Evolutionary conservation across 2,888 invertebrate species (phyloP), one percentile per base, ranked within the genome.

Genomic region (Drepana falcataria): DNA sequence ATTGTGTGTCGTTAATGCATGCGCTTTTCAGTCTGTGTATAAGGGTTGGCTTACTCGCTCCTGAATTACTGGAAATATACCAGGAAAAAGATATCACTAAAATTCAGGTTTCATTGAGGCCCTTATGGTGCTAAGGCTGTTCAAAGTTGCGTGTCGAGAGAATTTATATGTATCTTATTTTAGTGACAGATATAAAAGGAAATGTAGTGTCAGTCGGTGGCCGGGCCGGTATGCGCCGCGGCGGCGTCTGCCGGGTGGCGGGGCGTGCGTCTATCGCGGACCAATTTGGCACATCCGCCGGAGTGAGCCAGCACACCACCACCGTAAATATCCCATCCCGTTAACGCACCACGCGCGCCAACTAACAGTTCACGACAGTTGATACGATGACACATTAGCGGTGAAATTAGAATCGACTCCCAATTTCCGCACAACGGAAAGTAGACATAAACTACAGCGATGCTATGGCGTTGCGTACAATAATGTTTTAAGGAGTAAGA

Each of bases 281-380:
- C 85, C 77, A 78, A 88, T 90, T 91, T 90, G 90, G 90, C 90
- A 90, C 89, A 90, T 90, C 90, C 89, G 90, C 85, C 73, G 76
- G 69, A 78, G 80, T 78, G 75, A 80, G 86, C 80, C 84, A 80
- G 73, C 76, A 77, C 79, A 69, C 63, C 74, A 75, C 64, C 65
- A 73, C 83, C 79, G 81, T 85, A 89, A 89, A 89, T 90, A 90
- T 82, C 75, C 75, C 79, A 73, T 77, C 75, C 76, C 74, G 76
- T 77, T 79, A 79, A 72, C 66, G 66, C 68, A 66, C 64, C 66
- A 71, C 63, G 69, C 70, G 67, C 69, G 71, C 73, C 62, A 79
- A 78, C 71, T 63, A 63, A 66, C 61, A 59, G 65, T 59, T 59
- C 61, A 6, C 44, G 21, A 9, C 9, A 9, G 44, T 9, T 7